Conservation (phyloP, 2,797 vertebrate species). For the Garrulus glandarius region DNA sequence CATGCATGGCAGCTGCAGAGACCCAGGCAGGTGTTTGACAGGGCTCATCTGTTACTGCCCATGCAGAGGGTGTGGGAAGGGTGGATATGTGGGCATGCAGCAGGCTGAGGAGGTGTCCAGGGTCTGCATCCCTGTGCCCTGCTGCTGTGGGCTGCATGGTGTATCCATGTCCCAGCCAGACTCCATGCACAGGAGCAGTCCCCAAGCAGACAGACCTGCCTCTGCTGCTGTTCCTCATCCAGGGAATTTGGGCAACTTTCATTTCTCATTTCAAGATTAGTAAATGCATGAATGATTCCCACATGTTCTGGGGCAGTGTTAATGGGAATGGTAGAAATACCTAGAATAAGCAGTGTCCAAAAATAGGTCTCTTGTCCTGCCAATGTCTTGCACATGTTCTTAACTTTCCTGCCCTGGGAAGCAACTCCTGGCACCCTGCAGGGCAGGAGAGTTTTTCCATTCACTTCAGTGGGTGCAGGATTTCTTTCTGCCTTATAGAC, state of each 20-base stretch:
- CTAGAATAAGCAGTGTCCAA: not conserved
- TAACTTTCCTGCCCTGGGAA: slow-evolving; percentile 22
- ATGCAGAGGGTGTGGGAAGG: not conserved
- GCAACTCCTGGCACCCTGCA: not conserved
- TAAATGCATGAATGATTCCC: not conserved
- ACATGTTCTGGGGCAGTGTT: not conserved
- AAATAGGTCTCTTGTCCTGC: slow-evolving; percentile 25
- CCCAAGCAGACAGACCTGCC: rapidly evolving
- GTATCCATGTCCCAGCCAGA: rapidly evolving
- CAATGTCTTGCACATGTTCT: not conserved
- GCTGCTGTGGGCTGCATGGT: rapidly evolving
- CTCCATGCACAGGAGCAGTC: rapidly evolving
- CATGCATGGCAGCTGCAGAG: not conserved
- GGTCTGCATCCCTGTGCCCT: not conserved
- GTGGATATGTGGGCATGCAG: not conserved
- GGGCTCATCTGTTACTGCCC: not conserved
- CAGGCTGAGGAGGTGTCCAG: not conserved
- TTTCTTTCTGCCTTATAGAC: not conserved
- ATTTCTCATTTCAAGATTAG: not conserved
- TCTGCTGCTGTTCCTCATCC: not conserved
- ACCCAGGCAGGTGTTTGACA: rapidly evolving
- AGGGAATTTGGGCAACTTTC: not conserved
- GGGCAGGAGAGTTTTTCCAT: slow-evolving; percentile 27
- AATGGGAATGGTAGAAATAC: not conserved
- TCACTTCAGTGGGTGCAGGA: not conserved